Conservation (phyloP, 1,140 invertebrate species). For the Hormaphis cornu region DNA sequence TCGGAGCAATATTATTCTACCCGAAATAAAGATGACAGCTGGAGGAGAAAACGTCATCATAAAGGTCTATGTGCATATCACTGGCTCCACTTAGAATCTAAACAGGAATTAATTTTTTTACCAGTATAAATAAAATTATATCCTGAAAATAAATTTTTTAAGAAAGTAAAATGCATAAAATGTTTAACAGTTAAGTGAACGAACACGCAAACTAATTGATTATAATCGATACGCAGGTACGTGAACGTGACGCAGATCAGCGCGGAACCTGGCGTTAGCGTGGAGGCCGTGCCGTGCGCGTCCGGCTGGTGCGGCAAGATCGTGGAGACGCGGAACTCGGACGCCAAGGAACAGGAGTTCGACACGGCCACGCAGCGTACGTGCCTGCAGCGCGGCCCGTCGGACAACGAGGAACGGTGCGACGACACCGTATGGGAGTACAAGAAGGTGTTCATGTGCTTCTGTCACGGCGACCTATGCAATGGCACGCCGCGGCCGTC, state of each 20-base stretch:
- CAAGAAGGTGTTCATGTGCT: slow-evolving; percentile 79
- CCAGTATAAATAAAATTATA: no score
- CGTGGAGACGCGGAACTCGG: slow-evolving; percentile 61
- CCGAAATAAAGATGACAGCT: no score
- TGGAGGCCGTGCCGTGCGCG: slow-evolving; percentile 70
- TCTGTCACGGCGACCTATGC: slow-evolving; percentile 83
- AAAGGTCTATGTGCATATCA: no score
- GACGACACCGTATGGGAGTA: slow-evolving; percentile 69
- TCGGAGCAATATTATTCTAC: no score
- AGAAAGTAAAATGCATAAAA: no score
- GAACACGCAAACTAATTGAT: no score
- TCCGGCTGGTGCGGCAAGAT: slow-evolving; percentile 90
- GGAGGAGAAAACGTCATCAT: no score
- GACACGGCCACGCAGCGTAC: slow-evolving; percentile 75
- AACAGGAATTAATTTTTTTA: no score
- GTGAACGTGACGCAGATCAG: slow-evolving; percentile 61
- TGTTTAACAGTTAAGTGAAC: no score
- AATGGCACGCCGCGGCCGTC: slow-evolving; percentile 52
- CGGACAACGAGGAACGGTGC: slow-evolving; percentile 78
- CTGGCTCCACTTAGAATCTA: no score
- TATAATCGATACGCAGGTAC: no score
- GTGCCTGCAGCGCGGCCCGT: slow-evolving; percentile 74
- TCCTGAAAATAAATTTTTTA: no score
- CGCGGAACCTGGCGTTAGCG: slow-evolving; percentile 51
- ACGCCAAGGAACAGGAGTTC: slow-evolving; percentile 66